Evolutionary conservation across 2,888 invertebrate genomes (phyloP).

Genomic region (Druceiella hillmani): DNA sequence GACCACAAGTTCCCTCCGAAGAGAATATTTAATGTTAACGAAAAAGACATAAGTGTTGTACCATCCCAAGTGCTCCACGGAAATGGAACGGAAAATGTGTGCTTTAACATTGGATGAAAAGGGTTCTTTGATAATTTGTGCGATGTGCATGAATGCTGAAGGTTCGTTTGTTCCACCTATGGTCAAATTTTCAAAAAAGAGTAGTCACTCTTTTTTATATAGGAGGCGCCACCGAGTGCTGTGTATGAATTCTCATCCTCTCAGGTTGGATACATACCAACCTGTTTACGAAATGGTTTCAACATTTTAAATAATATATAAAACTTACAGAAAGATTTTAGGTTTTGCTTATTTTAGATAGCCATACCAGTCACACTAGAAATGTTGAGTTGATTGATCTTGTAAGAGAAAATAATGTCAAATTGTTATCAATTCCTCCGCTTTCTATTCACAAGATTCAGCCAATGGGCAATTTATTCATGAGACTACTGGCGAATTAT

Average conservation of each 20-base stretch:
- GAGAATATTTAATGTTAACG: conserved; percentile 30
- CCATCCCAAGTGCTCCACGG: conserved; percentile 26
- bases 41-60: conserved; percentile 30
- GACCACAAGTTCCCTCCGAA: conserved; percentile 17
- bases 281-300: too few relatives aligned
- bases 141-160: conserved; percentile 21
- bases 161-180: conserved; percentile 24
- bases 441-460: too few relatives aligned
- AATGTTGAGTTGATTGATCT: too few relatives aligned
- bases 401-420: too few relatives aligned
- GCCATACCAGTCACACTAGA: too few relatives aligned
- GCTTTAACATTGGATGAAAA: conserved; percentile 29
- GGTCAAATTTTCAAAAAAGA: conserved; percentile 25
- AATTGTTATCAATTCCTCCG: too few relatives aligned
- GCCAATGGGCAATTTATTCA: too few relatives aligned
- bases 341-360: too few relatives aligned
- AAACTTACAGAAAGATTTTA: too few relatives aligned
- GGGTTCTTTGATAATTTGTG: conserved; percentile 24
- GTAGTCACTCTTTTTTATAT: conserved; percentile 17
- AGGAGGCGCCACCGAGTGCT: conserved; percentile 22
- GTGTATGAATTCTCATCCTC: conserved; percentile 16
- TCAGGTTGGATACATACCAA: too few relatives aligned
- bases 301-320: too few relatives aligned
- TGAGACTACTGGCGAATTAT: too few relatives aligned
- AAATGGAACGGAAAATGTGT: conserved; percentile 29